phyloP scores from a whole-genome alignment of 1,140 invertebrate genomes.

The Carposina sasakii region DNA sequence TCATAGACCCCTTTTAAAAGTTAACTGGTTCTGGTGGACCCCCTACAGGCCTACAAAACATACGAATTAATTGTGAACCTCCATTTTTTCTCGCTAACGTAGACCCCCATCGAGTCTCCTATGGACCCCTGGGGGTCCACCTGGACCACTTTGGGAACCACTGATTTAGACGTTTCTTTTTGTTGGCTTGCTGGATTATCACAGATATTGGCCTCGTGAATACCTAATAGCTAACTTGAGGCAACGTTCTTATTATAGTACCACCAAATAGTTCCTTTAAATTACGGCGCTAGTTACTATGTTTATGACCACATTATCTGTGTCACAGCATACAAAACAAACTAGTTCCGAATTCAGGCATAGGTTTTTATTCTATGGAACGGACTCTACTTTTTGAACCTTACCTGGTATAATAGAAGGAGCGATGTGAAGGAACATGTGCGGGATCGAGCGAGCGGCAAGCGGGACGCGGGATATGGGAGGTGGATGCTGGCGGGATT shows the following conservation, averaged over 20 bases:
- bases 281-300: background rate
- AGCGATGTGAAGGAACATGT: slow-evolving; percentile 16
- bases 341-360: background rate
- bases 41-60: too few species aligned
- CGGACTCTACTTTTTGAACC: background rate
- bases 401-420: slow-evolving; percentile 24
- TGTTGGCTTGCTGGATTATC: too few species aligned
- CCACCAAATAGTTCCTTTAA: background rate
- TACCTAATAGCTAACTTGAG: background rate
- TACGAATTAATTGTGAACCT: too few species aligned
- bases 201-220: background rate
- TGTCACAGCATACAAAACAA: background rate
- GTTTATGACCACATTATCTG: background rate
- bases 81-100: too few species aligned
- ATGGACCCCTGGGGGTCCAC: too few species aligned
- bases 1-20: too few species aligned
- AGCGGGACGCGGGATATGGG: slow-evolving; percentile 5
- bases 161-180: too few species aligned
- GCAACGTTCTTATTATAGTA: background rate
- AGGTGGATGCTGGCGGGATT: background rate
- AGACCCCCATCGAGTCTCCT: too few species aligned
- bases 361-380: background rate
- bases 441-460: slow-evolving; percentile 15
- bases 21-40: too few species aligned
- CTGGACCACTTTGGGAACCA: too few species aligned